These are phyloP conservation scores for Columbina picui DNA, from an alignment of 2,113 vertebrate species.

Conservation along the genomic window DNA sequence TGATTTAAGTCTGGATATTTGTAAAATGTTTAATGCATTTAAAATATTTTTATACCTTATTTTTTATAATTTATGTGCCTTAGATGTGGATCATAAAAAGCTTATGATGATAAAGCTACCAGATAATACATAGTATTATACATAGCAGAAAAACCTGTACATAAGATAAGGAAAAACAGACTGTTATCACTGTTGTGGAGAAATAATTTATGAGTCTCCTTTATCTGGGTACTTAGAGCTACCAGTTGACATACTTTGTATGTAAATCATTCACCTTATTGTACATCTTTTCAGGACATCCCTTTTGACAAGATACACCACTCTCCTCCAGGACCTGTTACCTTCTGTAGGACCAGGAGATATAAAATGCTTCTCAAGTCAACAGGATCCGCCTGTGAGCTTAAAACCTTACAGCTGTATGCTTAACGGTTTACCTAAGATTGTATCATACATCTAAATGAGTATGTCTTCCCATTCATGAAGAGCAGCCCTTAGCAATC, in stretches of 20 bases:
- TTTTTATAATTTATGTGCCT: background rate
- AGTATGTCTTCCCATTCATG: background rate
- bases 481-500: background rate
- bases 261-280: background rate
- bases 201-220: background rate
- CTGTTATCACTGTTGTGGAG: background rate
- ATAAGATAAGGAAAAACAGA: background rate
- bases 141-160: background rate
- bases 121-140: background rate
- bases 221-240: background rate
- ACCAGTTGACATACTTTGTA: background rate
- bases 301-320: background rate
- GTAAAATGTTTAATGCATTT: background rate
- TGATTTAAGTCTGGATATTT: background rate
- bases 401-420: background rate
- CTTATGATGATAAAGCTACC: background rate
- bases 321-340: background rate
- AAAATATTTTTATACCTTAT: background rate
- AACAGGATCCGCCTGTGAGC: background rate
- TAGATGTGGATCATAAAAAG: background rate
- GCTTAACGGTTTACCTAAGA: background rate
- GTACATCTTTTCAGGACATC: background rate
- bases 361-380: background rate
- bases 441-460: background rate
- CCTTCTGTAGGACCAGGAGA: background rate